phyloP scores from a whole-genome alignment of 2,113 vertebrate species.

The Psilopogon haemacephalus region DNA sequence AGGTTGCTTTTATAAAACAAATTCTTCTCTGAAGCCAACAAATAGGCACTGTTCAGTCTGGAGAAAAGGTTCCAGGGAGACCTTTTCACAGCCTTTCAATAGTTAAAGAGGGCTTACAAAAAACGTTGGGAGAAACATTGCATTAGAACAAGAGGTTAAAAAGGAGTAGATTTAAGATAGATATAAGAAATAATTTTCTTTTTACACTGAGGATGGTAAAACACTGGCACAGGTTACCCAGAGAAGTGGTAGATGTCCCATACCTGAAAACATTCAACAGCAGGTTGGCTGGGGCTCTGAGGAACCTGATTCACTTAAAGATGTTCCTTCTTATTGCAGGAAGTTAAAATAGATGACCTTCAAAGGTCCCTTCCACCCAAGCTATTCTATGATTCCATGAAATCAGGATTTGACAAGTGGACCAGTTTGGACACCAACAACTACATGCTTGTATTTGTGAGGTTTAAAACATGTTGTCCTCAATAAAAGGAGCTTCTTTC shows the following conservation, averaged over 20 bases:
- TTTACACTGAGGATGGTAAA: too few relatives aligned
- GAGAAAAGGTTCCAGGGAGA: not conserved
- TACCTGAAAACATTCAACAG: too few relatives aligned
- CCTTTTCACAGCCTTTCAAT: not conserved
- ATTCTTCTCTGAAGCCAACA: not conserved
- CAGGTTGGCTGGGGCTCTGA: too few relatives aligned
- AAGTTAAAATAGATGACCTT: too few relatives aligned
- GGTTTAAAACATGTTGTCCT: not conserved
- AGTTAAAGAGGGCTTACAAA: not conserved
- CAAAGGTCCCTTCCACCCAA: too few relatives aligned
- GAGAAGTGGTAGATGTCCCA: too few relatives aligned
- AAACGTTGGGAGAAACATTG: not conserved
- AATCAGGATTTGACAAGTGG: not conserved
- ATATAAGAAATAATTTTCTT: too few relatives aligned
- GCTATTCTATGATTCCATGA: too few relatives aligned
- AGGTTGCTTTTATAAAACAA: not conserved
- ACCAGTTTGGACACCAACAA: not conserved
- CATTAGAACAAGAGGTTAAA: accelerated
- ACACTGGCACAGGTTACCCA: too few relatives aligned
- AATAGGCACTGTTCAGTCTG: not conserved
- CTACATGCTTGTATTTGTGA: not conserved
- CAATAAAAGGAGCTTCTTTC: not conserved
- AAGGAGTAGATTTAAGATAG: not conserved
- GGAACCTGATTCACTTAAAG: too few relatives aligned
- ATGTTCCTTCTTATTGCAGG: too few relatives aligned